Base-by-base conservation (phyloP, 2,888 invertebrate genomes). In the Polyommatus icarus region DNA sequence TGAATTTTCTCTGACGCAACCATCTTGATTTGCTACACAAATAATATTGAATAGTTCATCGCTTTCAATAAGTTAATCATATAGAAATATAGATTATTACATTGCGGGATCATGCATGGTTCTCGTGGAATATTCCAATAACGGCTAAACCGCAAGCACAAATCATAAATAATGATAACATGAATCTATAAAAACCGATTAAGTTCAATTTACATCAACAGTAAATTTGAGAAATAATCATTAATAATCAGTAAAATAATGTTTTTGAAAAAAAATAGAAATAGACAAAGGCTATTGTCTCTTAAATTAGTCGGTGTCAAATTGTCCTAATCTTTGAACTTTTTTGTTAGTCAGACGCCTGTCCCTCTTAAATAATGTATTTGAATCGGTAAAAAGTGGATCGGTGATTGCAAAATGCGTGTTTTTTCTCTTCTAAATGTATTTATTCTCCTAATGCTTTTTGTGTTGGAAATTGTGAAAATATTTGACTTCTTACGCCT, bases 311-410 rank as follows among this genome's bases (percentile, higher is more conserved):
- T 18, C 24, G 75, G 75, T 75, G 75, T 75, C 75, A 54, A 54
- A 29, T 75, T 24, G 75, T 75, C 15, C 50, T 46, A 75, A 75
- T 46, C 75, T 75, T 54, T 50, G 75, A 54, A 54, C 54, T 75
- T 54, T 75, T 46, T 54, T 75, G 75, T 75, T 54, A 75, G 29
- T 54, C 75, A 75, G 29, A 2, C 24, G 75, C 54, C 18, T 18
- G 46, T 46, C 54, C 15, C 75, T 75, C 50, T 54, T 75, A 46
- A 75, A 75, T 75, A 75, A 75, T 75, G 75, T 50, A 75, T 75
- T 75, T 54, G 75, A 75, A 75, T 75, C 20, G 54, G 54, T 75
- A 54, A 75, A 50, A 75, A 29, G 46, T 75, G 29, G 75, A 75
- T 54, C 75, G 75, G 50, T 75, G 75, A 54, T 75, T 75, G 75